Conservation (phyloP, 2,113 vertebrate genomes). For the Tachysurus vachellii region DNA sequence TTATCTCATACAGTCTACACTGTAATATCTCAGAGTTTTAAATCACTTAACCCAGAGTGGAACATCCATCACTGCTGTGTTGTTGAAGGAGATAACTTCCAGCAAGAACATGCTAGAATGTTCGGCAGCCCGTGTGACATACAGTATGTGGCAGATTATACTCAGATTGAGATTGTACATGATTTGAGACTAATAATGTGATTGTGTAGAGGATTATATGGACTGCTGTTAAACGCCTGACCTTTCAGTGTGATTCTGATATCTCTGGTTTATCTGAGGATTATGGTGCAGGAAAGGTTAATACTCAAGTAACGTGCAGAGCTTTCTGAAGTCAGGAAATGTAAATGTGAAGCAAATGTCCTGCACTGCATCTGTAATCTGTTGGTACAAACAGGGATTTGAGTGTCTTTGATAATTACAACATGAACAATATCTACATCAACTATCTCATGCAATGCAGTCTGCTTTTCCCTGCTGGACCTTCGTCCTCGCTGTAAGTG, state of each 20-base stretch:
- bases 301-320: not conserved
- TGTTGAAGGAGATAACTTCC: not conserved
- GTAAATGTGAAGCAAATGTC: not conserved
- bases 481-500: not conserved
- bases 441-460: not conserved
- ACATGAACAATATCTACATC: too few species aligned
- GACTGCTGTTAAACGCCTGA: not conserved
- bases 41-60: not conserved
- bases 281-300: not conserved
- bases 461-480: not conserved
- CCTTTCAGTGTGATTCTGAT: not conserved
- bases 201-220: not conserved
- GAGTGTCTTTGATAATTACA: not conserved
- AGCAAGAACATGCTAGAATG: not conserved
- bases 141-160: not conserved
- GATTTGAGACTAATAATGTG: constrained; percentile 1
- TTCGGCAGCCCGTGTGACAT: not conserved
- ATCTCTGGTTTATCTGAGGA: not conserved
- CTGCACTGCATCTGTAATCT: not conserved
- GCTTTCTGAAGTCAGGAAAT: not conserved
- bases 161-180: not conserved
- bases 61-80: not conserved
- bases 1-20: not conserved
- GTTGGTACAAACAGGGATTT: not conserved
- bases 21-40: not conserved